Evolutionary conservation across 2,113 vertebrate genomes (phyloP), one percentile per base, ranked within the genome.

Genomic region (Clarias batrachus): DNA sequence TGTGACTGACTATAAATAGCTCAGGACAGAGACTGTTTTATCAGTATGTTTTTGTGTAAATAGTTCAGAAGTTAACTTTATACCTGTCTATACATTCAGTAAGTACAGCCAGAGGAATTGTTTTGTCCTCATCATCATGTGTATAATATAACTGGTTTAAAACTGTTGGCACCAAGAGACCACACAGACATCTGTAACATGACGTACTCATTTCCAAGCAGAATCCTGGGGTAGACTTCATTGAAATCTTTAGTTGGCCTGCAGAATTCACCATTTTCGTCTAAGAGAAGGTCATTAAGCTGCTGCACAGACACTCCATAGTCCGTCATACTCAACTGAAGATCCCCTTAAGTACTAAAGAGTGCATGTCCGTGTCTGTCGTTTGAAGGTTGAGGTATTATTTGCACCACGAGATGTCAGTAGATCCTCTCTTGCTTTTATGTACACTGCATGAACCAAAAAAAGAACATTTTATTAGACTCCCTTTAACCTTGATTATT

Each of bases 171-270:
- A 48, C 63, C 63, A 8, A 81, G 41, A 25, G 54, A 30, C 60
- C 48, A 10, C 60, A 66, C n/a, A 48, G 21, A 12, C 3, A 83
- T 13, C 3, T 52, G 52, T 8, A 60, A 16, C 19, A 27, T 17
- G 17, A 93, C 94, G 97, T 94, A 98, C 97, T 96, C 96, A 87
- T 98, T 96, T 92, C 97, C 97, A 80, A 98, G 96, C 91, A 96
- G 97, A 90, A 98, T 95, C 92, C 96, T 90, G 10, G 96, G 96
- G 88, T 91, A 94, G 86, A 99, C 97, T 94, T 97, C 96, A 88
- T 97, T 96, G 91, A 95, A 96, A 90, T 96, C 95, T 91, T 95
- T 94, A 81, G 95, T 96, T 0, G 97, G 97, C 87, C 97, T 95
- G 93, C 95, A 95, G 95, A 97, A 98, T 85, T 95, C 94, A 85